A percentile compares a stretch with the other conserved stretches of the same genome.
phyloP scores from a whole-genome alignment of 1,140 invertebrate species.

The Paralvinella palmiformis region DNA sequence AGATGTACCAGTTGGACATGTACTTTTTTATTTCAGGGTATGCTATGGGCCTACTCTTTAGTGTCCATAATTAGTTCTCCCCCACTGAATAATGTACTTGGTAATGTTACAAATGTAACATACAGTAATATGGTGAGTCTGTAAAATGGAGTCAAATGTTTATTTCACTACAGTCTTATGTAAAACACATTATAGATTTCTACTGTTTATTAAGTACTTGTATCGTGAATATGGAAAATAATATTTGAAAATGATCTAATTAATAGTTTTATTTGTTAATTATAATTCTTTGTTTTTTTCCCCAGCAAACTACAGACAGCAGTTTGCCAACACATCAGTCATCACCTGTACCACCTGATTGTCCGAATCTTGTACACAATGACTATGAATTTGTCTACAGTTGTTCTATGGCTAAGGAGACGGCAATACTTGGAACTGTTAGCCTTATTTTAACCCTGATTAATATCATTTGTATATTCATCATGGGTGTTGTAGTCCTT shows the following conservation, averaged over 20 bases:
- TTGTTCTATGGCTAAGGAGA: constrained; percentile 57
- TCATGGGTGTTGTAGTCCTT: constrained; percentile 71
- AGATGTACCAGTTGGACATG: not conserved
- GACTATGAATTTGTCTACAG: constrained; percentile 34
- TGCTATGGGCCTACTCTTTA: constrained; percentile 69
- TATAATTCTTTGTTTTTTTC: not conserved
- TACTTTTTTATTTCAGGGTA: constrained; percentile 55
- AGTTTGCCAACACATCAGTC: not conserved
- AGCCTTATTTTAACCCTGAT: constrained; percentile 73
- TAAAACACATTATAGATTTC: not conserved
- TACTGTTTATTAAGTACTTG: not conserved
- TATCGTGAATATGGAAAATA: not conserved
- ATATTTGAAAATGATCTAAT: not conserved
- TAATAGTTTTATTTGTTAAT: not conserved
- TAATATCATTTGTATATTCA: constrained; percentile 78
- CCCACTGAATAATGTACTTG: not conserved
- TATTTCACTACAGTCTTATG: not conserved
- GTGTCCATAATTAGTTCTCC: constrained; percentile 46
- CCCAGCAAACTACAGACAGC: not conserved
- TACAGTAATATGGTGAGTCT: no score
- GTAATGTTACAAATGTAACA: no score
- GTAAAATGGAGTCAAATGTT: not conserved
- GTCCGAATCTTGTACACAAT: constrained; percentile 33
- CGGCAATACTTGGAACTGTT: constrained; percentile 69
- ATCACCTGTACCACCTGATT: constrained; percentile 12